Evolutionary conservation across 1,140 invertebrate species (phyloP).

Genomic region (Danaus plexippus): DNA sequence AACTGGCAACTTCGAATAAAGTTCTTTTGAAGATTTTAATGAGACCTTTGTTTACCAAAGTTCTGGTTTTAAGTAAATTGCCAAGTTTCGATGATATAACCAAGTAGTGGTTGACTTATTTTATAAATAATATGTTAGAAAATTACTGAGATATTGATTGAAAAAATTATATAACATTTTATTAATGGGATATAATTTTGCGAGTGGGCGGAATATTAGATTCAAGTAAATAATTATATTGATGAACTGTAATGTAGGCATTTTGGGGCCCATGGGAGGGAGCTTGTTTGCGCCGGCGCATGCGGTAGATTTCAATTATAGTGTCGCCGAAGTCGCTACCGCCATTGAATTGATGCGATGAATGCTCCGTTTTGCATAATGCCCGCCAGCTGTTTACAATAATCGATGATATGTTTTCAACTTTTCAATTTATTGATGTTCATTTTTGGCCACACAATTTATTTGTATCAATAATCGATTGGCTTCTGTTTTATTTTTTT

Average conservation of each 20-base stretch:
- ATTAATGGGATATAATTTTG: too few relatives aligned
- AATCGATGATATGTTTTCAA: slow-evolving; percentile 69
- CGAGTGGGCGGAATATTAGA: too few relatives aligned
- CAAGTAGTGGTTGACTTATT: too few relatives aligned
- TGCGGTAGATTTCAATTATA: slow-evolving; percentile 48
- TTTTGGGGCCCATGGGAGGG: not conserved
- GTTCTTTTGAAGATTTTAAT: slow-evolving; percentile 62
- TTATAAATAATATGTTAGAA: too few relatives aligned
- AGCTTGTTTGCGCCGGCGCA: too few relatives aligned
- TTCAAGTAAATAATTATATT: not conserved
- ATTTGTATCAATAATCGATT: slow-evolving; percentile 62
- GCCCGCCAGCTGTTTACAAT: slow-evolving; percentile 65
- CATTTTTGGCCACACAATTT: slow-evolving; percentile 59
- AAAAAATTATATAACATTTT: slow-evolving; percentile 1
- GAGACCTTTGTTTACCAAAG: slow-evolving; percentile 52
- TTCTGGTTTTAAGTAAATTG: slow-evolving; percentile 57
- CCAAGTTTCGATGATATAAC: slow-evolving; percentile 32
- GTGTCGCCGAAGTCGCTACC: slow-evolving; percentile 42
- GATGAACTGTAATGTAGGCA: slow-evolving; percentile 1
- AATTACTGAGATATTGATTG: not conserved
- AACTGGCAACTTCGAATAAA: slow-evolving; percentile 57
- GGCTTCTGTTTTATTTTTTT: slow-evolving; percentile 63
- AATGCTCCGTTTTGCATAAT: slow-evolving; percentile 55
- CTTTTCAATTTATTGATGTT: slow-evolving; percentile 69
- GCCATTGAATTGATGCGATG: slow-evolving; percentile 57